Evolutionary conservation across 2,797 vertebrate species (phyloP).

Genomic region (Kryptolebias ocellatus): DNA sequence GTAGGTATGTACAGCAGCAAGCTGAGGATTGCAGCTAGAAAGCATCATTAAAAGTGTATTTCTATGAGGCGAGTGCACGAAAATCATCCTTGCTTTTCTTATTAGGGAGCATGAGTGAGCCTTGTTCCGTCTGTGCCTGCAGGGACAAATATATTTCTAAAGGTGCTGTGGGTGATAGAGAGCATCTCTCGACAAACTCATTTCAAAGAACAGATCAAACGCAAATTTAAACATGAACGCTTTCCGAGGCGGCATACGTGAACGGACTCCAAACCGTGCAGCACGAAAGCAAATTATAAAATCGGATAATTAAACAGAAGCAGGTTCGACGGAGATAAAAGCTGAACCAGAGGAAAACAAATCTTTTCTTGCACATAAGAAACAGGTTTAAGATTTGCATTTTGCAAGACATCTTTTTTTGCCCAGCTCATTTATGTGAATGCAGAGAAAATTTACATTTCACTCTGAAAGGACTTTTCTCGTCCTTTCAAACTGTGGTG

Average conservation of each 20-base stretch:
- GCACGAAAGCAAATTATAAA: slow-evolving; percentile 4
- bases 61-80: background rate
- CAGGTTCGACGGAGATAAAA: background rate
- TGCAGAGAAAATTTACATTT: background rate
- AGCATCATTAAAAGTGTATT: background rate
- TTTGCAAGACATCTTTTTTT: background rate
- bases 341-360: background rate
- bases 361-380: background rate
- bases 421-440: too few species aligned
- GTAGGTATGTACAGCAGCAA: background rate
- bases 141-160: background rate
- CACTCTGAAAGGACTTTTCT: too few species aligned
- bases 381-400: background rate
- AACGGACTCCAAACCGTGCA: background rate
- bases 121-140: slow-evolving; percentile 3
- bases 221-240: slow-evolving; percentile 10
- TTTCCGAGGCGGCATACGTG: background rate
- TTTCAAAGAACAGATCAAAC: slow-evolving; percentile 17
- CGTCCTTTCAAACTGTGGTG: too few species aligned
- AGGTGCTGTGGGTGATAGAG: background rate
- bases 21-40: background rate
- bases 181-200: background rate
- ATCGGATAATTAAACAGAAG: slow-evolving; percentile 1
- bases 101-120: slow-evolving; percentile 4
- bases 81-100: background rate